These are phyloP conservation scores for Chouioia cunea DNA, from an alignment of 2,888 invertebrate genomes.

Conservation along the genomic window DNA sequence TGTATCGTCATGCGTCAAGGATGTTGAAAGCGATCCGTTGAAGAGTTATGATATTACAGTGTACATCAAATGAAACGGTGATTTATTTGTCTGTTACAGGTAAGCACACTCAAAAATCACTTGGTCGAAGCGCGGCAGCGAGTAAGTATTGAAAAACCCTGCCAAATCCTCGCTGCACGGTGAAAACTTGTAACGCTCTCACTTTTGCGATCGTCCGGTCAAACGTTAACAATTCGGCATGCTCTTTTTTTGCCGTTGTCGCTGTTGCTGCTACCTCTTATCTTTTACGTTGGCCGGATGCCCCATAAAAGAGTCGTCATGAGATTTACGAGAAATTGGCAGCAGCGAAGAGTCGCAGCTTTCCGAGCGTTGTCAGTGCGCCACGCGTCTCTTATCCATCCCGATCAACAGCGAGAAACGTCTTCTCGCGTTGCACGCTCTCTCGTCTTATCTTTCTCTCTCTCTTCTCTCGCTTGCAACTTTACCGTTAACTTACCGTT, in stretches of 20 bases:
- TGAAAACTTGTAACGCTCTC: constrained; percentile 25
- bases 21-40: too few relatives aligned
- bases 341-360: background rate
- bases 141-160: background rate
- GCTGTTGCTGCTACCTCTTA: too few relatives aligned
- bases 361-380: too few relatives aligned
- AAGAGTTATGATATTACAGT: too few relatives aligned
- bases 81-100: constrained; percentile 24
- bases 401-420: background rate
- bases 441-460: too few relatives aligned
- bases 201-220: constrained; percentile 18
- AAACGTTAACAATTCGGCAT: constrained; percentile 6
- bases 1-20: too few relatives aligned
- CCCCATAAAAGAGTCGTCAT: constrained; percentile 22
- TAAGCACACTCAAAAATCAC: constrained; percentile 15
- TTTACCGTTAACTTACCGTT: too few relatives aligned
- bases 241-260: constrained; percentile 20
- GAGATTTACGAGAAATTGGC: constrained; percentile 27
- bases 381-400: background rate
- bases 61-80: background rate
- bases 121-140: too few relatives aligned
- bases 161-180: background rate
- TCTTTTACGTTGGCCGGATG: background rate
- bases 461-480: too few relatives aligned
- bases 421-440: too few relatives aligned